Evolutionary conservation across 2,888 invertebrate genomes (phyloP).

Genomic region (Drosophila barbarae): DNA sequence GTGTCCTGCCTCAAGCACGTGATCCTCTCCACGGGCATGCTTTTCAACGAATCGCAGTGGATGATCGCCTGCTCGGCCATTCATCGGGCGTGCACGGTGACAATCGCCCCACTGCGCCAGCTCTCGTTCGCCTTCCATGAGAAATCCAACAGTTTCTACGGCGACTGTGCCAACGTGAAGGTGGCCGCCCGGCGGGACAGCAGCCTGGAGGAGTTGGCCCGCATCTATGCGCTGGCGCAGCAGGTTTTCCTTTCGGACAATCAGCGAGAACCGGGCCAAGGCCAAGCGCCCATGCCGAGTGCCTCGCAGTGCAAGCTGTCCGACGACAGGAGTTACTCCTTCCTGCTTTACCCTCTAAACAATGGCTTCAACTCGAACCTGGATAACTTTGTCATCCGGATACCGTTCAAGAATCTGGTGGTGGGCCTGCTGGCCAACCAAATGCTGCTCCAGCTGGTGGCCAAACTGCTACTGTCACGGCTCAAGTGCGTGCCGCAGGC

Average conservation of each 20-base stretch:
- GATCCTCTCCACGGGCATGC: conserved; percentile 89
- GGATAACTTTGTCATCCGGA: conserved; percentile 89
- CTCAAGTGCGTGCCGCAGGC: conserved; percentile 84
- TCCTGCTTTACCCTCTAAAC: conserved; percentile 90
- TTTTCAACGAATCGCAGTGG: conserved; percentile 92
- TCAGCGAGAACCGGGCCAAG: conserved; percentile 76
- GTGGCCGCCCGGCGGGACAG: conserved; percentile 95
- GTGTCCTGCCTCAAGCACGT: conserved; percentile 94
- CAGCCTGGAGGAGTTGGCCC: conserved; percentile 89
- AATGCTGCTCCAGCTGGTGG: conserved; percentile 94
- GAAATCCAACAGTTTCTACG: conserved; percentile 96
- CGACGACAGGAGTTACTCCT: conserved; percentile 93
- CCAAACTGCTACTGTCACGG: conserved; percentile 90
- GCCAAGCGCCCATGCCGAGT: conserved; percentile 19
- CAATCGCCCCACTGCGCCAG: conserved; percentile 91
- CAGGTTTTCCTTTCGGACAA: conserved; percentile 89
- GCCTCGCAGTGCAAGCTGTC: conserved; percentile 80
- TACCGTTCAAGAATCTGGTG: conserved; percentile 92
- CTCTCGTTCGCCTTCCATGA: conserved; percentile 93
- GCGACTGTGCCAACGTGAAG: conserved; percentile 94
- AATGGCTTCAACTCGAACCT: conserved; percentile 86
- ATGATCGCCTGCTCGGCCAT: conserved; percentile 90
- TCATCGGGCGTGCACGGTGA: conserved; percentile 91
- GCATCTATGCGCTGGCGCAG: conserved; percentile 92
- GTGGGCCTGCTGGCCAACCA: conserved; percentile 95